A percentile compares a stretch with the other conserved stretches of the same genome.
These are phyloP conservation scores for Miichthys miiuy DNA, from an alignment of 2,797 vertebrate species.

Conservation along the genomic window DNA sequence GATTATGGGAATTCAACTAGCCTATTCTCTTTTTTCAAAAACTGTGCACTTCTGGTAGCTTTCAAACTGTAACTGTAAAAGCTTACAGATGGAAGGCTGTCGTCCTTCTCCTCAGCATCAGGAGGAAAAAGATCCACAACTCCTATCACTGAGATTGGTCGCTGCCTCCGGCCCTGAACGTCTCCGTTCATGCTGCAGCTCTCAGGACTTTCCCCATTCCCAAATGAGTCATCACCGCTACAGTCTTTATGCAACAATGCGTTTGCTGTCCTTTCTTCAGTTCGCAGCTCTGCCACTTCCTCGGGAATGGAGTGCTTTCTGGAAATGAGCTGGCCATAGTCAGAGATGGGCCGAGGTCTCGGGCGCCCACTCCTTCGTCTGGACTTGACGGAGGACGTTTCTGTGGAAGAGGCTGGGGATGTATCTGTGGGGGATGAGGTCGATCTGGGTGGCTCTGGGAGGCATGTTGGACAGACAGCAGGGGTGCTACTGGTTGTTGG, in stretches of 20 bases:
- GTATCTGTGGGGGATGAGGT: slow-evolving; percentile 53
- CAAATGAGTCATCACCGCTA: slow-evolving; percentile 29
- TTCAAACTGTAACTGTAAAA: neutral
- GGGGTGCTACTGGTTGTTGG: slow-evolving; percentile 83
- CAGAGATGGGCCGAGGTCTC: slow-evolving; percentile 92
- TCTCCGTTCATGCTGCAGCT: slow-evolving; percentile 59
- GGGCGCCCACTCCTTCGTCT: slow-evolving; percentile 84
- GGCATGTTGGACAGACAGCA: slow-evolving; percentile 53
- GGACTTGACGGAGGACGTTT: slow-evolving; percentile 78
- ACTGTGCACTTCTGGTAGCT: neutral
- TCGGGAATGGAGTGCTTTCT: slow-evolving; percentile 92
- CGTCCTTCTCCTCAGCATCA: slow-evolving; percentile 87
- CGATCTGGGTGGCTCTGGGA: slow-evolving; percentile 55
- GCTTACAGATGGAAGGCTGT: slow-evolving; percentile 92
- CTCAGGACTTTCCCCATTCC: slow-evolving; percentile 51
- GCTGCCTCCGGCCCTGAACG: slow-evolving; percentile 78
- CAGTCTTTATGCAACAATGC: slow-evolving; percentile 41
- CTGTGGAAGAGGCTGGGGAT: slow-evolving; percentile 52
- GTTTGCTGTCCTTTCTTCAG: slow-evolving; percentile 69
- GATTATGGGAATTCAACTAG: neutral
- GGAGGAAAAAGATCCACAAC: slow-evolving; percentile 86
- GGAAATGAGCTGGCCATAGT: slow-evolving; percentile 90
- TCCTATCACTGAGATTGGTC: slow-evolving; percentile 93
- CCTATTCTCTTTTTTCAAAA: neutral
- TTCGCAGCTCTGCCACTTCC: slow-evolving; percentile 83